Base-by-base conservation (phyloP, 2,888 invertebrate genomes). In the Caenorhabditis japonica region DNA sequence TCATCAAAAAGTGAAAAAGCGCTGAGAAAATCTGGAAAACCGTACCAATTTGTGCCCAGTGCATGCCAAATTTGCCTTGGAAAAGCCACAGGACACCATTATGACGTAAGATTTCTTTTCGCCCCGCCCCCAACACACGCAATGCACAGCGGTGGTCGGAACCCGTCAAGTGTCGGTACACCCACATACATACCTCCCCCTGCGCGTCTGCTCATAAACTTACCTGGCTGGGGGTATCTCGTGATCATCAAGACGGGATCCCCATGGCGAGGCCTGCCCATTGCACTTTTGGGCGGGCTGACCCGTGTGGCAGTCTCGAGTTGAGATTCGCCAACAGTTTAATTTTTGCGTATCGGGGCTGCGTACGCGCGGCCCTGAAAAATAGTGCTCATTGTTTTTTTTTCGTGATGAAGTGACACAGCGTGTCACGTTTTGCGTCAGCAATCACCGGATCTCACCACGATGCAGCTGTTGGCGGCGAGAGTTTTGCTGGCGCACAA, bases 181-280 rank as follows among this genome's bases (percentile, higher is more conserved):
- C n/a, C n/a, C n/a, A n/a, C n/a, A n/a, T n/a, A n/a, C n/a, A n/a
- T n/a, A n/a, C n/a, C n/a, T n/a, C n/a, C n/a, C n/a, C n/a, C n/a
- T n/a, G n/a, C n/a, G n/a, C n/a, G n/a, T n/a, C n/a, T n/a, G 12
- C 59, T 68, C 76, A 55, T 79, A 80, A 80, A 88, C 92, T 92
- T 92, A 92, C 92, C 92, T 92, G 91, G 91, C 92, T 91, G 90
- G 92, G 92, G 91, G 91, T 90, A 89, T 89, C 91, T 91, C 91
- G 90, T 91, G 92, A 92, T 92, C 92, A 91, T 79, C 76, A 91
- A 92, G 92, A 91, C 90, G 91, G 91, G 91, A 91, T 90, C 91
- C 90, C 91, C 92, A 91, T 91, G 91, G 90, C 87, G 92, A 92
- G 92, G 91, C 91, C 90, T 88, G 89, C 88, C 90, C 92, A 92